These are phyloP conservation scores for Atractosteus spatula DNA, from an alignment of 2,113 vertebrate genomes.

Conservation along the genomic window DNA sequence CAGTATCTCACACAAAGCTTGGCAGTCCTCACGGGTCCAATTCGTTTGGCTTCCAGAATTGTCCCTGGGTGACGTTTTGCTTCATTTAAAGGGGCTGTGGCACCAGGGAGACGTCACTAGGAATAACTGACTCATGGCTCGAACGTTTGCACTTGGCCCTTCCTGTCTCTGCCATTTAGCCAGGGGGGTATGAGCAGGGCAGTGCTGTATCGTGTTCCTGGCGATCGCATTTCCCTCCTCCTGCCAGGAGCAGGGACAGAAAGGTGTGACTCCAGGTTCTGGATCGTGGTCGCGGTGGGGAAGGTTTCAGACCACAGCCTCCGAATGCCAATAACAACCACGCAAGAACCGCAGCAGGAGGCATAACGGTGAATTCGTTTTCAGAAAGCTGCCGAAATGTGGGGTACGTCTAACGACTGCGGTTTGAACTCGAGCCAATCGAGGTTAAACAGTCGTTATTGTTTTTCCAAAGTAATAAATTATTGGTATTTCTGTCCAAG, in stretches of 20 bases:
- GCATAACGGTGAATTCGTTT: too few species aligned
- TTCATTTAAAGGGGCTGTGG: conserved; percentile 20
- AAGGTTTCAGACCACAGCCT: conserved; percentile 39
- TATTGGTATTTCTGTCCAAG: too few species aligned
- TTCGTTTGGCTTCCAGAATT: too few species aligned
- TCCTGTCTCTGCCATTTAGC: conserved; percentile 52
- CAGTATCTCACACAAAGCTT: too few species aligned
- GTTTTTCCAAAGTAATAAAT: too few species aligned
- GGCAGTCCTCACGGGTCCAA: too few species aligned
- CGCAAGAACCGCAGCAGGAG: too few species aligned
- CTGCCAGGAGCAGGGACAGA: conserved; percentile 59
- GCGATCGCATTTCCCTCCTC: conserved; percentile 57
- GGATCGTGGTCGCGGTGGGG: conserved; percentile 40
- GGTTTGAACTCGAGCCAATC: too few species aligned
- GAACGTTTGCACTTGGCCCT: conserved; percentile 56
- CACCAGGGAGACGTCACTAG: not conserved
- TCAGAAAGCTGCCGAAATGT: too few species aligned
- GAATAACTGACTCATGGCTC: conserved; percentile 62
- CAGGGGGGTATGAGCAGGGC: conserved; percentile 68
- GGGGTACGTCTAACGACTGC: too few species aligned
- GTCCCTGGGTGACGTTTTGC: conserved; percentile 2
- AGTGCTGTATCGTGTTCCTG: conserved; percentile 57
- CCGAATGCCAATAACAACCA: too few species aligned
- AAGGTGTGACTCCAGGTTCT: conserved; percentile 62
- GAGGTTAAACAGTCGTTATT: too few species aligned